Percentiles rank a stretch among this genome's conserved stretches.
Conservation (phyloP, 2,113 vertebrate genomes). For the Ascaphus truei region DNA sequence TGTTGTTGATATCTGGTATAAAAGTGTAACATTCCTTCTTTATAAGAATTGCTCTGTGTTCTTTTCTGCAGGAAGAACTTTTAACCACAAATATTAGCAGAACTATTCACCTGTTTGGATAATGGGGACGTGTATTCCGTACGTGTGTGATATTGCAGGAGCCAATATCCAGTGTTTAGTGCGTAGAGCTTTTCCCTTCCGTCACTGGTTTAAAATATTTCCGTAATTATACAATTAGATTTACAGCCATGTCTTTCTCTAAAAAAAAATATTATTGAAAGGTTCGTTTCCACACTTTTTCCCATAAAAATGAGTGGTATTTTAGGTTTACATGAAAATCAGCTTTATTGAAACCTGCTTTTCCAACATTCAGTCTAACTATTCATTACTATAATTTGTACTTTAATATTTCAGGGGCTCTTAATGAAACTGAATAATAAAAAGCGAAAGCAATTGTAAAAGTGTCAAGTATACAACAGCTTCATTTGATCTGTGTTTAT, state of each 20-base stretch:
- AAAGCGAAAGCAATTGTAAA: not conserved
- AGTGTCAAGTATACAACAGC: not conserved
- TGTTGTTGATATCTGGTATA: too few relatives aligned
- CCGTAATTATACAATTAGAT: not conserved
- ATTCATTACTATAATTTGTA: not conserved
- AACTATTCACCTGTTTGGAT: too few relatives aligned
- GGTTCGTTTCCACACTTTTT: not conserved
- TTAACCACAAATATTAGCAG: too few relatives aligned
- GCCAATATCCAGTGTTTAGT: too few relatives aligned
- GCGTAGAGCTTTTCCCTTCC: too few relatives aligned
- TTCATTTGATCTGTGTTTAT: not conserved
- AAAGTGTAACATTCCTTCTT: too few relatives aligned
- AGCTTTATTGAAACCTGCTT: not conserved
- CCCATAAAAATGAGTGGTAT: not conserved
- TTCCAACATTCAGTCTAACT: not conserved
- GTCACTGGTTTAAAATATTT: not conserved
- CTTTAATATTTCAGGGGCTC: not conserved
- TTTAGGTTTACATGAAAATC: not conserved
- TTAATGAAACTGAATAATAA: not conserved
- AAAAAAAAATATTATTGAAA: not conserved
- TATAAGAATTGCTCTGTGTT: too few relatives aligned
- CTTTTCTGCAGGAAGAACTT: too few relatives aligned
- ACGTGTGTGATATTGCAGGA: too few relatives aligned
- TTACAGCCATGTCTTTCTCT: not conserved
- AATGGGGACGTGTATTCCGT: too few relatives aligned